Evolutionary conservation across 2,797 vertebrate species (phyloP).

Genomic region (Megalops cyprinoides): DNA sequence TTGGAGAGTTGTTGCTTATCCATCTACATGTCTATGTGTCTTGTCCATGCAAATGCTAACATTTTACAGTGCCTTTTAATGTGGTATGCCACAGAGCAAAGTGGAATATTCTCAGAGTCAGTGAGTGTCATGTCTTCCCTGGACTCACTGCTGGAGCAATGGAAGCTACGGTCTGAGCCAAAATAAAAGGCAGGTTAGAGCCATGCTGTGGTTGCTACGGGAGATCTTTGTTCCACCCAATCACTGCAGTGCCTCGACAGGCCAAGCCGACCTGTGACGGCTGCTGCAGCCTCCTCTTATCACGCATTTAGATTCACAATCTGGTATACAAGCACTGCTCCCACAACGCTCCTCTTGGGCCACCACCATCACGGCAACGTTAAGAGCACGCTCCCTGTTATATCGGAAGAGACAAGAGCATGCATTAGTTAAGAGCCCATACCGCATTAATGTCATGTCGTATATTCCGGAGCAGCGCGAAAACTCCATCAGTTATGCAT

Average conservation of each 20-base stretch:
- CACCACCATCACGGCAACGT: background rate
- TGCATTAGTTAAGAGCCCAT: constrained; percentile 31
- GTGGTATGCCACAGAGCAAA: background rate
- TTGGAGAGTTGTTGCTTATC: too few relatives aligned
- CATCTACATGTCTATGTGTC: background rate
- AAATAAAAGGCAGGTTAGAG: background rate
- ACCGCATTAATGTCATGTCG: constrained; percentile 38
- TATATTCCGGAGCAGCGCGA: constrained; percentile 25
- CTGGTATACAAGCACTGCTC: background rate
- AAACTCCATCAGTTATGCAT: constrained; percentile 13
- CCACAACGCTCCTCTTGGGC: background rate
- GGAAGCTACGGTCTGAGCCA: background rate
- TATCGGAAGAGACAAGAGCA: background rate
- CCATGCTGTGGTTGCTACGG: background rate
- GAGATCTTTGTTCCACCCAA: background rate
- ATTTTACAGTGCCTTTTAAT: background rate
- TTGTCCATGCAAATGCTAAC: background rate
- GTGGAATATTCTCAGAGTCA: background rate
- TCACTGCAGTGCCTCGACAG: background rate
- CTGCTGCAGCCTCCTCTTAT: too few relatives aligned
- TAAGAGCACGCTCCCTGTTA: background rate
- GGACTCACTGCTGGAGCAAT: background rate
- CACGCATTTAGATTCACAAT: too few relatives aligned
- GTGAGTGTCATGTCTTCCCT: background rate
- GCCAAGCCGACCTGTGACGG: too few relatives aligned